Percentiles rank a stretch among this genome's conserved stretches.
phyloP scores from a whole-genome alignment of 2,113 vertebrate genomes.

The Lethenteron reissneri region DNA sequence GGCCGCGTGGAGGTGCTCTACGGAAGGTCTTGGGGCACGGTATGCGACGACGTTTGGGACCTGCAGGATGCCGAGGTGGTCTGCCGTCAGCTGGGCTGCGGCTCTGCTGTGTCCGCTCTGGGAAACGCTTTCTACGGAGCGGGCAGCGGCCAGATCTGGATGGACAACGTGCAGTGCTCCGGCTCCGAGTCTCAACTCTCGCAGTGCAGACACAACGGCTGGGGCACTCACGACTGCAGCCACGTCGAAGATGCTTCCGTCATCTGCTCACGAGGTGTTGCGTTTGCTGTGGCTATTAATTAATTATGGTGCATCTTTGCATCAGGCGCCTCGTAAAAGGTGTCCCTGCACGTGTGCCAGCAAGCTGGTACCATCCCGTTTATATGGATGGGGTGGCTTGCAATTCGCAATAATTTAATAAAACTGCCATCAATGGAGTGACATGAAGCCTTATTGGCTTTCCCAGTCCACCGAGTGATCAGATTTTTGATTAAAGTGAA shows the following conservation, averaged over 20 bases:
- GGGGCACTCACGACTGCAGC: constrained; percentile 15
- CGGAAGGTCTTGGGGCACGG: constrained; percentile 11
- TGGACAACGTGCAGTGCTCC: constrained; percentile 7
- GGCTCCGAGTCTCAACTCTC: constrained; percentile 11
- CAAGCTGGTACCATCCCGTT: too few species aligned
- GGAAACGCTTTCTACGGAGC: constrained; percentile 14
- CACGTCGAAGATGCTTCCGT: constrained; percentile 13
- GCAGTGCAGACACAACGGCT: constrained; percentile 6
- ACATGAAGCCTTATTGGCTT: too few species aligned
- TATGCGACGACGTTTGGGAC: constrained; percentile 21
- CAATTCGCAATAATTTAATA: too few species aligned
- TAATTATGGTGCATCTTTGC: too few species aligned
- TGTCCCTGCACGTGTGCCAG: too few species aligned
- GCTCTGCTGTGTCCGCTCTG: constrained; percentile 10
- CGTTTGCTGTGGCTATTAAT: too few species aligned
- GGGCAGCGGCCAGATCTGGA: constrained; percentile 14
- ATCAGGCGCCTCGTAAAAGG: too few species aligned
- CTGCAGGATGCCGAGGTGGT: constrained; percentile 12
- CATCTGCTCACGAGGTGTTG: constrained; percentile 15
- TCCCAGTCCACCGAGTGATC: too few species aligned
- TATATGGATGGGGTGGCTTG: too few species aligned
- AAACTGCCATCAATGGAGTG: too few species aligned
- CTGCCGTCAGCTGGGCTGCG: constrained; percentile 19
- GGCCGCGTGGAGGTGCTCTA: constrained; percentile 14
- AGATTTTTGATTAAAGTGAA: too few species aligned